phyloP scores from a whole-genome alignment of 1,140 invertebrate species.

The Drosophila ambigua region DNA sequence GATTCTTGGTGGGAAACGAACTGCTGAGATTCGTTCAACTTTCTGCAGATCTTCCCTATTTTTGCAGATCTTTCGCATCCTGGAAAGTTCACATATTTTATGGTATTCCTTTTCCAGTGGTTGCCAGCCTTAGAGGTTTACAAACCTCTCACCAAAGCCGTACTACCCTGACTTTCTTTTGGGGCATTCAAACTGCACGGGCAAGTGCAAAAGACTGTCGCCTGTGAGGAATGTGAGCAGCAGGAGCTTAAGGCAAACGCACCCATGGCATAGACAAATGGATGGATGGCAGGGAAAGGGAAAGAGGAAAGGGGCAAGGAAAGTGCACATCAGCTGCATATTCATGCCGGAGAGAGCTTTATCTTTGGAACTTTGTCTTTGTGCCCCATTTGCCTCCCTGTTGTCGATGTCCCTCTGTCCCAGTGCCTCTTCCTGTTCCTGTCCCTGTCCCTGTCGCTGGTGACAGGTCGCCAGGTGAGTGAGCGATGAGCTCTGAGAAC shows the following conservation, averaged over 20 bases:
- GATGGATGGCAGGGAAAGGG: neutral
- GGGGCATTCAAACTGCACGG: constrained; percentile 22
- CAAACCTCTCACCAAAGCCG: no score
- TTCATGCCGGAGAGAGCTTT: constrained; percentile 59
- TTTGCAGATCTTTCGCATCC: no score
- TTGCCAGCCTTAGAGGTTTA: no score
- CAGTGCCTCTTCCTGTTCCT: neutral
- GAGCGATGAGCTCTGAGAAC: constrained; percentile 50
- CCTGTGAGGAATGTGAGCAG: constrained; percentile 24
- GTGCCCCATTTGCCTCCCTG: constrained; percentile 23
- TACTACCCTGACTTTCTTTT: neutral
- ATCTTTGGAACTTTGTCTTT: constrained; percentile 54
- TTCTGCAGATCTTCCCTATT: neutral
- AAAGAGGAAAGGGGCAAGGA: constrained; percentile 21
- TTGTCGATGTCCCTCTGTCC: neutral
- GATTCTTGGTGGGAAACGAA: no score
- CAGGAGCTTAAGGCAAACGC: constrained; percentile 45
- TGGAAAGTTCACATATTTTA: no score
- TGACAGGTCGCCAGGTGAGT: constrained; percentile 66
- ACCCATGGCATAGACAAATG: constrained; percentile 2
- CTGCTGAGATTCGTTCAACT: no score
- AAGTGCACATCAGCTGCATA: constrained; percentile 68
- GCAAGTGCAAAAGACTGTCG: constrained; percentile 78
- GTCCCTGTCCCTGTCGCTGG: neutral
- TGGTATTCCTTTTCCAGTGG: no score